Base-by-base conservation (phyloP, 1,140 invertebrate genomes). In the Coenobita brevimanus region DNA sequence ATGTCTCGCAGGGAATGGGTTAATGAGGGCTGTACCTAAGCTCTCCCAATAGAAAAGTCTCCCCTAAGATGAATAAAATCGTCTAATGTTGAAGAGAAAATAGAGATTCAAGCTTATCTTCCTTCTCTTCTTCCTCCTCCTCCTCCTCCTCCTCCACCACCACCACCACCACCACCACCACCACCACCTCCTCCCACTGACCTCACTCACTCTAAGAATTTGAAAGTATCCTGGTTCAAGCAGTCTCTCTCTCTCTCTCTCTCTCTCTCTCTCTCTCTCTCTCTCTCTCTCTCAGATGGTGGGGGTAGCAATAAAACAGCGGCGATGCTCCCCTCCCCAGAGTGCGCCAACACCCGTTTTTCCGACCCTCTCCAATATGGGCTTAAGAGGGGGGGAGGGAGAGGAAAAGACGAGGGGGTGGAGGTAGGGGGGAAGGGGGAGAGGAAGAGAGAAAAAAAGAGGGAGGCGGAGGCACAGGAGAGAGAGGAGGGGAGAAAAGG, bases 261-360 rank as follows among this genome's bases (percentile, higher is more conserved):
- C 30, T 24, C 33, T 54, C 57, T 60, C 73, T 46, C 73, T 43
- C 73, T 50, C 30, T 57, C 3, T 21, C 78, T 57, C 57, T 17
- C 60, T 33, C 24, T 60, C 54, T 33, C 78, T 81, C 64, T 62
- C 30, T 41, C 78, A 50, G 36, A 81, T 81, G 64, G 60, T 81
- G 60, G 78, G 64, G 54, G 64, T n/a, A 57, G 57, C 27, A 30
- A 57, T 50, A 64, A 81, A 60, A 81, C 10, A 30, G 27, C n/a
- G 17, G 54, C 57, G 36, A 10, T n/a, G 36, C 78, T 64, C 78
- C 1, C 78, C 78, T 2, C 78, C 36, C 78, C 27, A 24, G 78
- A 57, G 78, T 62, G n/a, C 15, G 78, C n/a, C 36, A 81, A 81
- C 78, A 62, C n/a, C 78, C 27, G 78, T 81, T 81, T 81, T 81